Conservation (phyloP, 2,113 vertebrate species). For the Mesoclemmys tuberculata region DNA sequence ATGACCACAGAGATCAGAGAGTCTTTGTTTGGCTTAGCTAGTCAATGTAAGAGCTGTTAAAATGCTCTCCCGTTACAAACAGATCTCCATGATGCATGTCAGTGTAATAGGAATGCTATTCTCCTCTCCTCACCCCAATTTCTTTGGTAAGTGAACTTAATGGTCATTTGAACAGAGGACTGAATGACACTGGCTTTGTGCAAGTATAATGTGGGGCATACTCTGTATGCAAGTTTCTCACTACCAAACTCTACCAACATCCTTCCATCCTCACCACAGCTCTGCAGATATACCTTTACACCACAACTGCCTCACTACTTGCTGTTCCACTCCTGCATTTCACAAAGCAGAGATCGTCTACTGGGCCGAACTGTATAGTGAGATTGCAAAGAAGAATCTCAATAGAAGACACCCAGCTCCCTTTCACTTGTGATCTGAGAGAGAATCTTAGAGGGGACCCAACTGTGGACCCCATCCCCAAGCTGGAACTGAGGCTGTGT, state of each 20-base stretch:
- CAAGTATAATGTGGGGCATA: neutral
- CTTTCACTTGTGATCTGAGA: neutral
- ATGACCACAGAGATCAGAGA: neutral
- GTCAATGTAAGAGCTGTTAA: neutral
- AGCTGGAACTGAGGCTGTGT: neutral
- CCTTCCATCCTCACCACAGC: too few relatives aligned
- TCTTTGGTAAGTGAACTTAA: neutral
- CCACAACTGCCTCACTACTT: too few relatives aligned
- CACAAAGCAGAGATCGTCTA: neutral
- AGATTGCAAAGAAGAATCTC: neutral
- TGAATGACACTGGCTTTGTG: neutral
- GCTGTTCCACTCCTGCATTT: neutral
- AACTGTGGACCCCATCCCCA: neutral
- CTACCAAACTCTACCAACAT: too few relatives aligned
- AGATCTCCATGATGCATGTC: rapidly evolving
- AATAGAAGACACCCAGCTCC: neutral
- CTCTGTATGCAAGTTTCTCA: too few relatives aligned
- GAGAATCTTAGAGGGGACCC: neutral
- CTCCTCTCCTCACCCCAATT: neutral
- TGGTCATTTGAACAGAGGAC: neutral
- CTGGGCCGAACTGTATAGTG: neutral
- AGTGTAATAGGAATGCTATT: constrained; percentile 15
- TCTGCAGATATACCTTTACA: too few relatives aligned
- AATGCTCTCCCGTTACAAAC: neutral
- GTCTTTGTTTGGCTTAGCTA: neutral